A percentile compares a stretch with the other conserved stretches of the same genome.
phyloP scores from a whole-genome alignment of 2,113 vertebrate species.

The Gopherus flavomarginatus region DNA sequence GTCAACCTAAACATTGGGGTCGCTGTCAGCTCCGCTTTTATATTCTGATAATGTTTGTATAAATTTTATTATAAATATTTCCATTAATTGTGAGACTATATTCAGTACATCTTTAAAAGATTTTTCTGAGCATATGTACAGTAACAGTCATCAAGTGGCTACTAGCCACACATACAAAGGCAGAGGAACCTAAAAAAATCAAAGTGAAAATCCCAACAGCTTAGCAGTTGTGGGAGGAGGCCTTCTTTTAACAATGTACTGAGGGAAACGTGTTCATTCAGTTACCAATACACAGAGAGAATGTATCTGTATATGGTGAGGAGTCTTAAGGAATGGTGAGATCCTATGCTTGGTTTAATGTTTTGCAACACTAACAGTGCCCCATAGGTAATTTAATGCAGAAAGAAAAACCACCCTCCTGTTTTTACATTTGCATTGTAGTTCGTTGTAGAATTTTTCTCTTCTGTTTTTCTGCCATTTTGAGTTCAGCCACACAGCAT shows the following conservation, averaged over 20 bases:
- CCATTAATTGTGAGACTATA: background rate
- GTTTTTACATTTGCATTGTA: background rate
- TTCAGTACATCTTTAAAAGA: background rate
- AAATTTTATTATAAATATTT: background rate
- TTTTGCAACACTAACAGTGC: background rate
- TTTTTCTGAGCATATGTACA: background rate
- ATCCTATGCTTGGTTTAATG: background rate
- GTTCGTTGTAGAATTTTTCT: background rate
- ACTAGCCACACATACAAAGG: background rate
- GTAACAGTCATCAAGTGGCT: background rate
- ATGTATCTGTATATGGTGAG: background rate
- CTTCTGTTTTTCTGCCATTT: background rate
- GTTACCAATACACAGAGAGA: background rate
- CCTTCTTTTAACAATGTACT: background rate
- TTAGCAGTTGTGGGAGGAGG: background rate
- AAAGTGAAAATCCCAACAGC: background rate
- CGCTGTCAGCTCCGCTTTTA: background rate
- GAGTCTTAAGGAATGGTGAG: background rate
- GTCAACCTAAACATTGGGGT: background rate
- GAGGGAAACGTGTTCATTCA: background rate
- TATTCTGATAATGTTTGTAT: background rate
- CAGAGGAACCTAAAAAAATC: background rate
- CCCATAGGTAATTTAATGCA: background rate
- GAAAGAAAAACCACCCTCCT: background rate
- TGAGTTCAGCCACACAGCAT: background rate